Base-by-base conservation (phyloP, 2,113 vertebrate species). In the Bombycilla garrulus region DNA sequence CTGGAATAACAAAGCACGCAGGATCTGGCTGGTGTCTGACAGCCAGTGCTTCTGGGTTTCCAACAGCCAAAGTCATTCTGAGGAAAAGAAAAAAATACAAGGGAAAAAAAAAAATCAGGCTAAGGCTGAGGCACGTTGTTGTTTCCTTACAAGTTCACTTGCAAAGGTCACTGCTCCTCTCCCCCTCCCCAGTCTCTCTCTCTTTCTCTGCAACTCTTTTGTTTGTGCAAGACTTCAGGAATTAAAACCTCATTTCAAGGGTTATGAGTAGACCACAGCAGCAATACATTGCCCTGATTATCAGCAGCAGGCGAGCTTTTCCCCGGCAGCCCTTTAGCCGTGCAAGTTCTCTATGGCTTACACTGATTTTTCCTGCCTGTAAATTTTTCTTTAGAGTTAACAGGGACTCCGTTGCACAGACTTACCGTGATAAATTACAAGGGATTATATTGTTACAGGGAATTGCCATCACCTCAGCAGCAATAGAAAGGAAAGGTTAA, bases 241-340 rank as follows among this genome's bases (percentile, higher is more conserved):
- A 95, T 95, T 94, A 94, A 95, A 96, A 93, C 90, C 87, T 97
- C 94, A 89, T 96, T 96, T 90, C 79, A 69, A 83, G 93, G 90
- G 90, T 77, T 93, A 84, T 72, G 86, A 76, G 89, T 31, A 95
- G 91, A 95, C 69, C 86, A 86, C 92, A 86, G 86, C 91, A 95
- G 69, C 7, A 3, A 86, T 91, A 81, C 86, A 45, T 65, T 76
- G 88, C 61, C 36, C 73, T 87, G 95, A 92, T 93, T 85, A 89
- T 51, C 89, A 91, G 78, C 95, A 92, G 87, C 90, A 90, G 90
- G 77, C 36, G 4, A 83, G 87, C 38, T 88, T 85, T 80, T 35
- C 81, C 62, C 33, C 4, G 0, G 83, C 92, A 95, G 76, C 71
- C 79, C 76, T 83, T 93, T 10, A 67, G 79, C 71, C 12, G 61